Evolutionary conservation across 2,113 vertebrate species (phyloP), one percentile per base, ranked within the genome.

Genomic region (Archilochus colubris): DNA sequence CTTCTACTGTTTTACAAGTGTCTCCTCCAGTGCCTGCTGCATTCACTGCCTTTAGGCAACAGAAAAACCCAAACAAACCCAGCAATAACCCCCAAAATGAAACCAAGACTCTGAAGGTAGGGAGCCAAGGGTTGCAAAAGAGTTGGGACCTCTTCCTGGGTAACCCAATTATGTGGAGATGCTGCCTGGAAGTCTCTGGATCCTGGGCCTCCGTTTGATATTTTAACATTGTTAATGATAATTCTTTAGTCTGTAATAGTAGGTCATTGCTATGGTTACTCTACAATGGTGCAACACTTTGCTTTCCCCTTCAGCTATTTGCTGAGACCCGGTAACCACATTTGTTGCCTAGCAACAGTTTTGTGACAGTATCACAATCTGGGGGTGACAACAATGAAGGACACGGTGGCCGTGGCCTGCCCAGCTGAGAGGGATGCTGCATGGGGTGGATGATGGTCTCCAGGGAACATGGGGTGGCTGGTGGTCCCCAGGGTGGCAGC

Each of bases 211-310:
- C 97, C 15, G 55, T 97, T 94, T 98, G 97, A 98, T 98, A 98
- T 96, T 98, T 98, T 97, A 98, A 98, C 97, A 97, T 95, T 97
- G 97, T 97, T 98, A 98, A 98, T 98, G 98, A 98, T 98, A 98
- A 98, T 98, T 98, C 98, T 97, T 98, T 96, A 97, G 97, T 98
- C 97, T 97, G 97, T 98, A 98, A 98, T 98, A 98, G 97, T 98
- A 98, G 98, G 98, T 98, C 98, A 98, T 98, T 98, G 98, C 98
- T 98, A 98, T 98, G 98, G 98, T 98, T 98, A 98, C 98, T 97
- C 97, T 97, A 98, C 97, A 98, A 98, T 98, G 97, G 97, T 98
- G 98, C 97, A 98, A 98, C 98, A 98, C 98, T 98, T 98, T 88
- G 97, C 97, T 97, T 98, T 98, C 96, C 97, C 98, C 97, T 98